Conservation (phyloP, 64 coral and sea anemone species). For the Montipora foliosa region DNA sequence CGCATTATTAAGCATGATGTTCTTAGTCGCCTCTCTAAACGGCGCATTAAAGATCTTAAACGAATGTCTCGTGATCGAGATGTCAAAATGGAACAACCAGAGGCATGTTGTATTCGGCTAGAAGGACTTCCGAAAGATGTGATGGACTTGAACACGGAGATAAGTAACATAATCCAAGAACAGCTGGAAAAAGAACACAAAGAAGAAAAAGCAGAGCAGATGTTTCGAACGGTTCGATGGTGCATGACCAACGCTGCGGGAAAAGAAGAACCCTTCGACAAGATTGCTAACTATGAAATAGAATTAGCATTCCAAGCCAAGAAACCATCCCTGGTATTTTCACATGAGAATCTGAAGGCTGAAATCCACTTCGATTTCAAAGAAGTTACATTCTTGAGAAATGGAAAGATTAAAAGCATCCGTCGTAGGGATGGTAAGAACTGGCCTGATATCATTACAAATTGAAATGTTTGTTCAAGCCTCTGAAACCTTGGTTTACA, state of each 20-base stretch:
- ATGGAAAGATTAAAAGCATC: constrained; percentile 10
- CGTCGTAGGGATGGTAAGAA: constrained; percentile 45
- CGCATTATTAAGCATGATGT: neutral
- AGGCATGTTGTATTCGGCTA: neutral
- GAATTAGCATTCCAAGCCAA: constrained; percentile 14
- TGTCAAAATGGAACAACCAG: constrained; percentile 47
- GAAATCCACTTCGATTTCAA: constrained; percentile 24
- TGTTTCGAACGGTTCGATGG: constrained; percentile 29
- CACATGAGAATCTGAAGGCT: constrained; percentile 23
- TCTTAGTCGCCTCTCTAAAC: neutral
- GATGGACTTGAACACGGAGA: neutral
- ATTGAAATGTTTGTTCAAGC: neutral
- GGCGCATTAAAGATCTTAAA: neutral
- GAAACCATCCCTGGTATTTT: constrained; percentile 9
- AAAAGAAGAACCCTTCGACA: constrained; percentile 19
- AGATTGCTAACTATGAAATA: constrained; percentile 34
- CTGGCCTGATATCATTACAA: neutral
- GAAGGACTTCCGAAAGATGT: constrained; percentile 46
- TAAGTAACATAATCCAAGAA: neutral
- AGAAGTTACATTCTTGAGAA: constrained; percentile 27
- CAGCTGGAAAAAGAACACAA: constrained; percentile 5
- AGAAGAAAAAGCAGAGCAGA: constrained; percentile 7
- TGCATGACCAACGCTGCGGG: neutral
- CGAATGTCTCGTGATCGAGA: neutral
- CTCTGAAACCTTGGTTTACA: too few species aligned